These are phyloP conservation scores for Rhinogobio ventralis DNA, from an alignment of 2,797 vertebrate genomes.

Conservation along the genomic window DNA sequence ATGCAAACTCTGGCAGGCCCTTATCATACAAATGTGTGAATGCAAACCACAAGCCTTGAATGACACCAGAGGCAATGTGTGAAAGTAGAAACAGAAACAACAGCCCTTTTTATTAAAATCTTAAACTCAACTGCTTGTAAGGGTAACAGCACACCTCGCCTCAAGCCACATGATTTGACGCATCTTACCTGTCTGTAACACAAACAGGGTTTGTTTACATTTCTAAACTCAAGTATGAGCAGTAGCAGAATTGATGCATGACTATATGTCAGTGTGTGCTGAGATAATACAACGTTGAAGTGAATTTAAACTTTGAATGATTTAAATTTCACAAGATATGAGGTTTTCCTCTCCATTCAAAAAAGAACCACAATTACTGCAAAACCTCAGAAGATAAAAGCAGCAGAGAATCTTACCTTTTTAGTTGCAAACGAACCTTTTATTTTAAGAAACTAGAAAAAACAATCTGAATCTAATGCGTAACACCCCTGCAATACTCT, in stretches of 20 bases:
- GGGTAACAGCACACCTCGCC: background rate
- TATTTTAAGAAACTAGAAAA: conserved; percentile 1
- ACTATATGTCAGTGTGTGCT: background rate
- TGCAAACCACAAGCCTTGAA: conserved; percentile 7
- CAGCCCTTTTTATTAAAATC: background rate
- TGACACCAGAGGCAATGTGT: background rate
- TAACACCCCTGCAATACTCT: background rate
- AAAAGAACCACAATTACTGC: background rate
- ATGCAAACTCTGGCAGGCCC: conserved; percentile 34
- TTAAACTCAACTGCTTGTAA: background rate
- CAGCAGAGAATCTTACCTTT: background rate
- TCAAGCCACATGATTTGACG: background rate
- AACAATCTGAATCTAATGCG: conserved; percentile 5
- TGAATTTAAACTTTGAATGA: background rate
- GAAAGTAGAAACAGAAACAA: background rate
- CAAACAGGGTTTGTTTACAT: background rate
- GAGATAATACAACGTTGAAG: background rate
- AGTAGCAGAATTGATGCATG: background rate
- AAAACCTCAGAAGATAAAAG: background rate
- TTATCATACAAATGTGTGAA: conserved; percentile 35
- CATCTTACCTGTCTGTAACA: background rate
- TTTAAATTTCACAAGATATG: background rate
- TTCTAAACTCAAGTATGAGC: background rate
- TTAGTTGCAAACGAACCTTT: background rate
- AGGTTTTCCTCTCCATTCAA: background rate